Evolutionary conservation across 2,113 vertebrate genomes (phyloP).

Genomic region (Coreoperca whiteheadi): DNA sequence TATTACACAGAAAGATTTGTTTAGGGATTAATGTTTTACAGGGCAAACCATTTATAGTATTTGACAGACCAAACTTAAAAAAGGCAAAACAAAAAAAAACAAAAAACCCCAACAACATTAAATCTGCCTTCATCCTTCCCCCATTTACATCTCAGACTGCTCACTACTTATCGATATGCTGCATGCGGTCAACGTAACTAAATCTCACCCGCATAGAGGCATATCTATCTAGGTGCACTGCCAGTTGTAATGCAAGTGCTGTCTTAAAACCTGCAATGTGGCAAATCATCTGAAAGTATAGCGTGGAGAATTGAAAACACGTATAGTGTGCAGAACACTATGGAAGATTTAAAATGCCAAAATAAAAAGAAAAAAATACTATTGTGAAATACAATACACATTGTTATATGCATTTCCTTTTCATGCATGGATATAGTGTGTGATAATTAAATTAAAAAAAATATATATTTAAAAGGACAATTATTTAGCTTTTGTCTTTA

Average conservation of each 20-base stretch:
- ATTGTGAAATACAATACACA: neutral
- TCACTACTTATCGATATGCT: neutral
- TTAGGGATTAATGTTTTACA: neutral
- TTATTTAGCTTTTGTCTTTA: neutral
- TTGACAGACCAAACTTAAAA: neutral
- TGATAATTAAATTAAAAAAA: neutral
- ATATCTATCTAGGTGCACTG: neutral
- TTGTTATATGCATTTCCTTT: neutral
- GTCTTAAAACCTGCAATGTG: neutral
- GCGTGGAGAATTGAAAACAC: neutral
- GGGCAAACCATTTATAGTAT: neutral
- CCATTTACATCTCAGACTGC: neutral
- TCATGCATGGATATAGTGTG: neutral
- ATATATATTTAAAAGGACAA: too few species aligned
- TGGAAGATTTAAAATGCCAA: neutral
- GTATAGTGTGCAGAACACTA: neutral
- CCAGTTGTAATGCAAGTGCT: neutral
- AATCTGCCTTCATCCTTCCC: neutral
- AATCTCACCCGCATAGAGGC: neutral
- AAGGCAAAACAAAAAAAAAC: neutral
- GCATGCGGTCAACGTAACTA: neutral
- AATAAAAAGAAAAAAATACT: neutral
- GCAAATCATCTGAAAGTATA: neutral
- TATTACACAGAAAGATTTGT: neutral
- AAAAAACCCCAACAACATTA: neutral